Evolutionary conservation across 2,113 vertebrate species (phyloP).

Genomic region (Hydrochoerus hydrochaeris): DNA sequence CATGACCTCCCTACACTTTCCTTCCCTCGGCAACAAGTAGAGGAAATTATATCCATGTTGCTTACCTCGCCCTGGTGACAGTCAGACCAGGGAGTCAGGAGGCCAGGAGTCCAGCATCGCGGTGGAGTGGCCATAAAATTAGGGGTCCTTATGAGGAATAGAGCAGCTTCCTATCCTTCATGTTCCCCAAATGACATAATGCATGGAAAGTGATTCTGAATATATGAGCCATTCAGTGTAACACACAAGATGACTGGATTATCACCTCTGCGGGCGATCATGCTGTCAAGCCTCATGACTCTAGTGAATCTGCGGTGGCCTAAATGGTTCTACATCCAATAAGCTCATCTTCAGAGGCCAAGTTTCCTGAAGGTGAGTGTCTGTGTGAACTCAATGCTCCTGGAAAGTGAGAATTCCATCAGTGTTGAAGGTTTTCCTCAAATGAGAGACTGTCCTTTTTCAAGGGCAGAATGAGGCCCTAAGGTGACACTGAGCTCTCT

Average conservation of each 20-base stretch:
- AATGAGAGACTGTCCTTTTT: background rate
- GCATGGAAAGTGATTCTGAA: background rate
- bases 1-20: too few relatives aligned
- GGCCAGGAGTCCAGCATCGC: fast-evolving
- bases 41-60: fast-evolving
- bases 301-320: background rate
- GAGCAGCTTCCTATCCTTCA: background rate
- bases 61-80: fast-evolving
- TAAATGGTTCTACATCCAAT: background rate
- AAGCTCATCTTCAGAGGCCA: too few relatives aligned
- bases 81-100: background rate
- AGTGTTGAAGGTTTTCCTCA: background rate
- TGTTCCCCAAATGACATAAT: background rate
- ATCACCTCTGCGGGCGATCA: background rate
- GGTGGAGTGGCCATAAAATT: fast-evolving
- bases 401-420: background rate
- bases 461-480: background rate
- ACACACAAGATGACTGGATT: background rate
- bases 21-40: background rate
- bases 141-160: background rate
- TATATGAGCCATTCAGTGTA: background rate
- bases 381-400: background rate
- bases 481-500: too few relatives aligned
- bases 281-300: background rate
- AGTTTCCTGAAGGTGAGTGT: background rate